These are phyloP conservation scores for Cuniculus paca DNA, from an alignment of 2,797 vertebrate genomes.

Conservation along the genomic window DNA sequence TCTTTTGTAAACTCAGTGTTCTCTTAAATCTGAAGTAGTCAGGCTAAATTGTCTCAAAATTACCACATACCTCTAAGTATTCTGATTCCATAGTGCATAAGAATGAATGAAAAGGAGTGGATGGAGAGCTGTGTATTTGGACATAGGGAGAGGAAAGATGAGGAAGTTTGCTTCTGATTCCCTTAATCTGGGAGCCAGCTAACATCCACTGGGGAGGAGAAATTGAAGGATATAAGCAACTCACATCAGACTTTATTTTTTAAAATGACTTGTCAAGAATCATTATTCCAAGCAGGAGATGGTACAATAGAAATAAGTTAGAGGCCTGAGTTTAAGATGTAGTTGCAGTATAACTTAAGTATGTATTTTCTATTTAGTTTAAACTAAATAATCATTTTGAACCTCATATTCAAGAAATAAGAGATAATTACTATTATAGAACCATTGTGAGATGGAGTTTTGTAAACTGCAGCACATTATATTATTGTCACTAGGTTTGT, in stretches of 20 bases:
- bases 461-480: not conserved
- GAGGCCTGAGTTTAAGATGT: not conserved
- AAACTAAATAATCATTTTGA: not conserved
- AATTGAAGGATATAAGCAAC: not conserved
- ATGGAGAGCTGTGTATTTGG: not conserved
- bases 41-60: conserved; percentile 15
- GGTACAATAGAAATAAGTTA: not conserved
- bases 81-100: not conserved
- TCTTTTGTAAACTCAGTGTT: not conserved
- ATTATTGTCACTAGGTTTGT: not conserved
- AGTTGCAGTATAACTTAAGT: not conserved
- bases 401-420: not conserved
- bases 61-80: not conserved
- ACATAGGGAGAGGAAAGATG: not conserved
- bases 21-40: not conserved
- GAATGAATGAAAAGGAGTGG: not conserved
- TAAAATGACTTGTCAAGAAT: not conserved
- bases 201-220: not conserved
- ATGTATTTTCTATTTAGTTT: not conserved
- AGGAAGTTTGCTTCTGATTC: not conserved
- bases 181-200: not conserved
- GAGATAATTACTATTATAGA: not conserved
- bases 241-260: not conserved
- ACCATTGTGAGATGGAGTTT: not conserved
- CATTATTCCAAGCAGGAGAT: not conserved